These are phyloP conservation scores for Pangasius krempfi DNA, from an alignment of 2,797 vertebrate species.

Conservation along the genomic window DNA sequence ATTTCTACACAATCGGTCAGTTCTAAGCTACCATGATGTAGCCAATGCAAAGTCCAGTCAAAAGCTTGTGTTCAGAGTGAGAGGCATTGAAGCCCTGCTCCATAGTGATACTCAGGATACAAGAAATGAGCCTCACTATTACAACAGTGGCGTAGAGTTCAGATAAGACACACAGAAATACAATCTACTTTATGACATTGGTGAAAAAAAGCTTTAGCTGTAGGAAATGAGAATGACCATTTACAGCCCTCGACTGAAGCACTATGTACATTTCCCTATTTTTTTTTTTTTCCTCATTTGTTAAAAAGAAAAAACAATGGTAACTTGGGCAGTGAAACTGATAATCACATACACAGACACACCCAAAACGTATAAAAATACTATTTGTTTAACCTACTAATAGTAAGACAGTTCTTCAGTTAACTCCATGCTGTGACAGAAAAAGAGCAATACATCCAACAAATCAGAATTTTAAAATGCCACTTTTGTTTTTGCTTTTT, in stretches of 20 bases:
- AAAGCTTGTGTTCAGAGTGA: slow-evolving; percentile 77
- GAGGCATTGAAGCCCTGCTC: slow-evolving; percentile 57
- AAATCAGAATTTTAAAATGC: slow-evolving; percentile 87
- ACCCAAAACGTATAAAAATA: slow-evolving; percentile 99
- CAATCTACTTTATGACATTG: slow-evolving; percentile 70
- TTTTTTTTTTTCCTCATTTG: slow-evolving; percentile 57
- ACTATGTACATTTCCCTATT: slow-evolving; percentile 84
- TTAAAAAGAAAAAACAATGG: slow-evolving; percentile 80
- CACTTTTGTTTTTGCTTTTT: slow-evolving; percentile 69
- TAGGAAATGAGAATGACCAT: slow-evolving; percentile 74
- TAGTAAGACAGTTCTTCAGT: slow-evolving; percentile 97
- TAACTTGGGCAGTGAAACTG: slow-evolving; percentile 96
- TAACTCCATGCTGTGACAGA: slow-evolving; percentile 99
- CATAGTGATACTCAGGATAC: slow-evolving; percentile 66
- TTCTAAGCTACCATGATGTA: slow-evolving; percentile 79
- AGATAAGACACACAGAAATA: slow-evolving; percentile 63
- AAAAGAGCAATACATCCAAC: slow-evolving; percentile 94
- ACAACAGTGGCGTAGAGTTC: slow-evolving; percentile 66
- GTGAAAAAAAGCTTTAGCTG: slow-evolving; percentile 72
- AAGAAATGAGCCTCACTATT: slow-evolving; percentile 55
- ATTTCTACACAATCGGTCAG: slow-evolving; percentile 90
- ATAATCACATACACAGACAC: slow-evolving; percentile 91
- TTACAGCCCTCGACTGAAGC: slow-evolving; percentile 81
- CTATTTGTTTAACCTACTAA: slow-evolving; percentile 98
- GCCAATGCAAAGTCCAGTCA: slow-evolving; percentile 76